Percentiles rank a stretch among this genome's conserved stretches.
Evolutionary conservation across 2,113 vertebrate species (phyloP).

Genomic region (Scophthalmus maximus): DNA sequence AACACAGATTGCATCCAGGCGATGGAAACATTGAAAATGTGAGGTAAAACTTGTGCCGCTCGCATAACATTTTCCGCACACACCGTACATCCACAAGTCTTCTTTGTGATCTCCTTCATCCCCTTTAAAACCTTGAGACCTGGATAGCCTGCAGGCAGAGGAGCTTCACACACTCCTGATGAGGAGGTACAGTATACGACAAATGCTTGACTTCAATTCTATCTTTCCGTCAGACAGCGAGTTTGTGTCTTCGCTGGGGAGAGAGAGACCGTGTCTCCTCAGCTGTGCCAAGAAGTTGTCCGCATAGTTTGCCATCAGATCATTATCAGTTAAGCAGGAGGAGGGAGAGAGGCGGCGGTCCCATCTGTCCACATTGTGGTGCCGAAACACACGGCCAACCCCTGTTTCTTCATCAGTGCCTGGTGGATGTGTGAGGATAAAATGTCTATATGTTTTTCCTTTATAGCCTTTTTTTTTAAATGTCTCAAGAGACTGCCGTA

Average conservation of each 20-base stretch:
- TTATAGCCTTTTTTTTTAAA: conserved; percentile 34
- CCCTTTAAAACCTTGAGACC: conserved; percentile 34
- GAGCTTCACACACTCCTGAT: conserved; percentile 40
- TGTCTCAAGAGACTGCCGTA: conserved; percentile 36
- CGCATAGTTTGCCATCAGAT: conserved; percentile 56
- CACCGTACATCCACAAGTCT: conserved; percentile 6
- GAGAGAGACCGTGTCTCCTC: conserved; percentile 22
- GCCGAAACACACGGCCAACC: conserved; percentile 41
- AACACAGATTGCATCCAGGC: no score
- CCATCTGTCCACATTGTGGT: conserved; percentile 46
- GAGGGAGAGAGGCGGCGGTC: conserved; percentile 28
- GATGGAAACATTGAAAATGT: background rate
- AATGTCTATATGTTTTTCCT: conserved; percentile 7
- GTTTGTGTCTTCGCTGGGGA: conserved; percentile 22
- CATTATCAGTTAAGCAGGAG: conserved; percentile 45
- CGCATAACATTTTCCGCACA: conserved; percentile 28
- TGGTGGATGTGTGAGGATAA: conserved; percentile 28
- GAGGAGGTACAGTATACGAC: conserved; percentile 48
- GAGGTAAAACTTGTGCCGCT: background rate
- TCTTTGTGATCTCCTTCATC: conserved; percentile 7
- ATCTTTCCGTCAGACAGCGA: conserved; percentile 27
- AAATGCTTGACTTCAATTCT: conserved; percentile 52
- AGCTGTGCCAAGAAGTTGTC: conserved; percentile 39
- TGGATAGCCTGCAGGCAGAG: conserved; percentile 17
- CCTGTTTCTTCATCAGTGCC: conserved; percentile 39